Conservation (phyloP, 92 coral and sea anemone species). For the Ricordea florida region DNA sequence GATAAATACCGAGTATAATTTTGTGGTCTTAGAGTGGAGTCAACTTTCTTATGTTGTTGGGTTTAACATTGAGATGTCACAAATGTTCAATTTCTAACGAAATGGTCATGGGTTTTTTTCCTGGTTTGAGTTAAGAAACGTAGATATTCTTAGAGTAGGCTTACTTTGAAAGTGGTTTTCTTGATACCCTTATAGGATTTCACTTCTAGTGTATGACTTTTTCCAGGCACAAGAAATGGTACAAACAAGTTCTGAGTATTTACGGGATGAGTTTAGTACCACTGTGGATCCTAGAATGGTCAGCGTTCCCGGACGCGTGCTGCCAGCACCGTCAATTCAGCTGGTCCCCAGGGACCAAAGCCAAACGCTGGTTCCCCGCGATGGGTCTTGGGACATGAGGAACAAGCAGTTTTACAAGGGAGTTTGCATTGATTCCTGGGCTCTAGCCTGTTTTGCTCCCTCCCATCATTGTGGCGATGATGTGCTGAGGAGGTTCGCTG, state of each 20-base stretch:
- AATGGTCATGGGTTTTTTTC: too few species aligned
- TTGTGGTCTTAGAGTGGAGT: too few species aligned
- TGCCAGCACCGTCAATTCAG: constrained; percentile 69
- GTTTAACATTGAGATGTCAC: too few species aligned
- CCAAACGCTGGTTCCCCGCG: constrained; percentile 49
- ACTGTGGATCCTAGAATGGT: constrained; percentile 73
- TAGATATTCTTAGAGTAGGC: too few species aligned
- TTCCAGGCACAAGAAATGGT: constrained; percentile 67
- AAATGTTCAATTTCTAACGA: too few species aligned
- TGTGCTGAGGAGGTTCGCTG: constrained; percentile 36
- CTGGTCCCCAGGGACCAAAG: constrained; percentile 51
- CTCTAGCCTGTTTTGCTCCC: constrained; percentile 3
- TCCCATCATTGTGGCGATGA: constrained; percentile 11
- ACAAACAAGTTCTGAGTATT: constrained; percentile 38
- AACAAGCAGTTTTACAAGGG: constrained; percentile 56
- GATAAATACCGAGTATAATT: too few species aligned
- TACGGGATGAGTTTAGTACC: constrained; percentile 70
- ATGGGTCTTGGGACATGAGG: constrained; percentile 81
- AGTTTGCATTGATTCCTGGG: constrained; percentile 46
- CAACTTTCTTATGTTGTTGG: too few species aligned
- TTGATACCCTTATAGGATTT: too few species aligned
- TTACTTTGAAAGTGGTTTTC: too few species aligned
- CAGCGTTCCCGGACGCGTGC: constrained; percentile 82
- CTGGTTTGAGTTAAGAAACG: too few species aligned
- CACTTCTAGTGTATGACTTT: neutral